These are phyloP conservation scores for Ctenicera cuprea DNA, from an alignment of 2,888 invertebrate genomes.

Conservation along the genomic window DNA sequence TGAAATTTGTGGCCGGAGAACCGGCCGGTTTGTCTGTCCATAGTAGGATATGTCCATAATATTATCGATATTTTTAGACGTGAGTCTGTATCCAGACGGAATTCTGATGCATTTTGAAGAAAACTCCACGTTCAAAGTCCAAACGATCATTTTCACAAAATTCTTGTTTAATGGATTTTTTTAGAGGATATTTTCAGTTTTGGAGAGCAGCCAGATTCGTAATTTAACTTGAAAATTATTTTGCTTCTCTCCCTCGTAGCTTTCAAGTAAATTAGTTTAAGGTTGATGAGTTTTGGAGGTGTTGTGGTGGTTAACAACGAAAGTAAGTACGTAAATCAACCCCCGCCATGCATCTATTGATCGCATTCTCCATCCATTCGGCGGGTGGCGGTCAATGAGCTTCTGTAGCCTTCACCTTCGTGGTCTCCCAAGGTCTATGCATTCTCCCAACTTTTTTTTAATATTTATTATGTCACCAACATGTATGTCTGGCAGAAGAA, in stretches of 20 bases:
- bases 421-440: constrained; percentile 48
- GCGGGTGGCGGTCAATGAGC: constrained; percentile 61
- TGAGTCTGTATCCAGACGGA: constrained; percentile 6
- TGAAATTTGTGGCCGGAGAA: constrained; percentile 39
- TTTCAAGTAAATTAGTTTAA: background rate
- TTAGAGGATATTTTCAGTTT: too few relatives aligned
- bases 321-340: constrained; percentile 39
- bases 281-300: constrained; percentile 13
- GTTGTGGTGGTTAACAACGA: constrained; percentile 27
- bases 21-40: constrained; percentile 46
- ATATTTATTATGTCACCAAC: constrained; percentile 11
- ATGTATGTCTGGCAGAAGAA: background rate
- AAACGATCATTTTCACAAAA: too few relatives aligned
- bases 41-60: constrained; percentile 51
- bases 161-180: too few relatives aligned
- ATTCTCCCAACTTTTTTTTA: constrained; percentile 35
- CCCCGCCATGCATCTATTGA: constrained; percentile 52
- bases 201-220: too few relatives aligned
- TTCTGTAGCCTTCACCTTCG: constrained; percentile 64
- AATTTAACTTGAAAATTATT: too few relatives aligned
- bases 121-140: constrained; percentile 19
- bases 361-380: constrained; percentile 47
- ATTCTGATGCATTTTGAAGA: constrained; percentile 39
- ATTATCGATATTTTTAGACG: constrained; percentile 50
- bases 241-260: background rate